Evolutionary conservation across 2,797 vertebrate genomes (phyloP), one percentile per base, ranked within the genome.

Genomic region (Mus minutoides): DNA sequence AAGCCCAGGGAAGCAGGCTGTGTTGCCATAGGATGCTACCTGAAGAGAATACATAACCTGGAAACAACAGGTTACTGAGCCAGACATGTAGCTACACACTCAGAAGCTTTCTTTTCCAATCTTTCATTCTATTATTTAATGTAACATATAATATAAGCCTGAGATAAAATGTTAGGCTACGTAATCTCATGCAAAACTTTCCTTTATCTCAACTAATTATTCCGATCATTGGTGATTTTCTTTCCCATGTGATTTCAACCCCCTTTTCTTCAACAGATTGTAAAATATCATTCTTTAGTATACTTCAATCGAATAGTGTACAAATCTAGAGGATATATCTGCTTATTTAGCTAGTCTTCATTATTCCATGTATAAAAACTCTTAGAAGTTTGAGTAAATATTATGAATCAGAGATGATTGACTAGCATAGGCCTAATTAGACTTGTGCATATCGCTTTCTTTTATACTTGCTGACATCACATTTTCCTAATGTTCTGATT

Each of bases 381-480:
- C 16, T 84, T 78, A 5, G 31, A 58, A 5, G 40, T 75, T 37
- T 88, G 43, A 95, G 46, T 10, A 40, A 54, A 13, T 60, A 52
- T 34, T 58, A 79, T 29, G 11, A 91, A 14, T 62, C 60, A 46
- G 9, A 34, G 19, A 1, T 52, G 49, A 40, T 43, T 43, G 24
- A 60, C 29, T 16, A 62, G 29, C 31, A 77, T 14, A 71, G 37
- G 13, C 19, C 11, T 34, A 31, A 54, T 2, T 24, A 3, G 19
- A 17, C 40, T 71, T 88, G 31, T 91, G 3, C 26, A 14, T 56
- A 13, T 4, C 19, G 29, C 0, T 49, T 80, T 90, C n/a, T 54
- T 56, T 29, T 5, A 37, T 37, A 71, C 1, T 54, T 11, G 11
- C 0, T 83, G 24, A 37, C 4, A 71, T 0, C 5, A 49, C 2